Base-by-base conservation (phyloP, 2,797 vertebrate genomes). In the Gambelia wislizenii region DNA sequence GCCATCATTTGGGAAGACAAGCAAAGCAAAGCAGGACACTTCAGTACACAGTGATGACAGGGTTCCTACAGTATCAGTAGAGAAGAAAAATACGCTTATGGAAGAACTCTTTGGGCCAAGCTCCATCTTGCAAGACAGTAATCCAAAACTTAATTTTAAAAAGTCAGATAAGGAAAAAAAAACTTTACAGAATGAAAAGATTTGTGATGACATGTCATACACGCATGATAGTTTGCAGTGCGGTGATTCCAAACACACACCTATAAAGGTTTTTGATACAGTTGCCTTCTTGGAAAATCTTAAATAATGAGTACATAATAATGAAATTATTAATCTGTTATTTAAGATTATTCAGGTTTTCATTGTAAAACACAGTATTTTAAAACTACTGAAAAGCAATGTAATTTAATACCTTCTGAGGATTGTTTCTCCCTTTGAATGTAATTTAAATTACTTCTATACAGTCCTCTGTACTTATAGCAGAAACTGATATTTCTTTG, bases 21-120 rank as follows among this genome's bases (percentile, higher is more conserved):
- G 59, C 27, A 70, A 67, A 47, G 20, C n/a, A 2, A 59, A 82
- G 22, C 90, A 59, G 12, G 84, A 72, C 0, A 2, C 1, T 78
- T 14, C 67, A 18, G 80, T 75, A 12, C 80, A 1, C 0, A 78
- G 49, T 79, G 54, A 82, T 76, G 44, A 84, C 64, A 16, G 30
- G 2, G 0, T 80, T 75, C 70, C 64, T 1, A 16, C 22, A 0
- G 7, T 75, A 0, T 86, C 90, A 30, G 54, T n/a, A 0, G 92
- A 93, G 1, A 95, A 83, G 67, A 96, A 94, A 52, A 91, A 83
- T 74, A 90, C 6, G 7, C 92, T 95, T 52, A 93, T 92, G 95
- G 88, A 94, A 89, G 96, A 97, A 81, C 95, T 96, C 30, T 96
- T 95, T 84, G 96, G 97, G 16, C 27, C 93, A 2, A 91, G 84